Base-by-base conservation (phyloP, 2,797 vertebrate species). In the Dendrocincla tyrannina region DNA sequence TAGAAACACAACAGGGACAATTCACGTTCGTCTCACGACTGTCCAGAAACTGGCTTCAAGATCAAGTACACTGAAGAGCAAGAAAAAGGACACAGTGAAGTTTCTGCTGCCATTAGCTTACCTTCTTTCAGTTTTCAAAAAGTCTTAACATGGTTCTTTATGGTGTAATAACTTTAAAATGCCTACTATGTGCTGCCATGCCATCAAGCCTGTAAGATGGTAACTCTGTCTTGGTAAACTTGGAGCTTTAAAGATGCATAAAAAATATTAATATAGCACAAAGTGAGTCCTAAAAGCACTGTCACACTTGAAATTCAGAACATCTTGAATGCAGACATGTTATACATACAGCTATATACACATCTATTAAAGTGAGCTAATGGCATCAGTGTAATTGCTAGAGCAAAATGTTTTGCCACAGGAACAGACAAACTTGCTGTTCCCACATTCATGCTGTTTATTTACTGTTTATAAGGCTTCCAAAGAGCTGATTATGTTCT, bases 321-420 rank as follows among this genome's bases (percentile, higher is more conserved):
- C 13, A 42, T 4, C 11, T 16, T 59, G 13, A 13, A 1, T 3
- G 23, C 20, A 15, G 6, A 20, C 52, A n/a, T 5, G 4, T 35
- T 87, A 58, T 9, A 35, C 35, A 35, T 35, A 35, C 35, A 20
- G 39, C 2, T 39, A 16, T 5, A 85, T 10, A 42, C 3, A 37
- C n/a, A 39, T 6, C 32, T 24, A 52, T 1, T 67, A 11, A 87
- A 82, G 17, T 12, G 17, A 83, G 28, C 15, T 24, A 63, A 58
- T 2, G 76, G 41, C 28, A 56, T 27, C n/a, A 44, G n/a, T 12
- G 28, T 42, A 35, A 86, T 32, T 27, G 27, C n/a, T 35, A 62
- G 4, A 41, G 20, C 11, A 84, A 59, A 69, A 53, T 12, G 19
- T 32, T 75, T 55, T 68, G 33, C 35, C 50, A 44, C 8, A 58